Evolutionary conservation across 2,113 vertebrate genomes (phyloP).

Genomic region (Phyllostomus discolor): DNA sequence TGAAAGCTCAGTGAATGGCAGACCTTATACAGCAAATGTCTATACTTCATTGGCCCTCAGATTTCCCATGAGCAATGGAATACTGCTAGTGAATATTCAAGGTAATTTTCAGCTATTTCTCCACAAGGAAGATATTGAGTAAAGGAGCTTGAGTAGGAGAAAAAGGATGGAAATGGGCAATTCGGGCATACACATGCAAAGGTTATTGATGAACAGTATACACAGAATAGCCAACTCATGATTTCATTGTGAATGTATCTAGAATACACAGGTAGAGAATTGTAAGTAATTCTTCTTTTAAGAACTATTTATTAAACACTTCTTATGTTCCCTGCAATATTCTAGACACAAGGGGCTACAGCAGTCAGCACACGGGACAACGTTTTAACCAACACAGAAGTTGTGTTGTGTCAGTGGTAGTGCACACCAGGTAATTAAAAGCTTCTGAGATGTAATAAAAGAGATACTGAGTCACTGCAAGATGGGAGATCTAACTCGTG

Average conservation of each 20-base stretch:
- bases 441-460: background rate
- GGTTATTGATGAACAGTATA: background rate
- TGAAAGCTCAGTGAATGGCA: background rate
- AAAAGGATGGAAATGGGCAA: background rate
- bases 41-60: background rate
- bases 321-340: background rate
- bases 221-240: background rate
- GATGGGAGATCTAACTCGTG: background rate
- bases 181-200: background rate
- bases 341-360: background rate
- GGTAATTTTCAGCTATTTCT: conserved; percentile 7
- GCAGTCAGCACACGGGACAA: background rate
- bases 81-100: background rate
- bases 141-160: background rate
- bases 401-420: background rate
- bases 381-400: background rate
- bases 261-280: background rate
- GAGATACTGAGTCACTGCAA: background rate
- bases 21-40: background rate
- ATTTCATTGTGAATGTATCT: background rate
- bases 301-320: background rate
- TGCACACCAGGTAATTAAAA: background rate
- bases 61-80: background rate
- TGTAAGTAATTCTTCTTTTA: background rate
- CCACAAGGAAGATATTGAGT: background rate